phyloP scores from a whole-genome alignment of 2,113 vertebrate genomes.

The Pelodiscus sinensis region DNA sequence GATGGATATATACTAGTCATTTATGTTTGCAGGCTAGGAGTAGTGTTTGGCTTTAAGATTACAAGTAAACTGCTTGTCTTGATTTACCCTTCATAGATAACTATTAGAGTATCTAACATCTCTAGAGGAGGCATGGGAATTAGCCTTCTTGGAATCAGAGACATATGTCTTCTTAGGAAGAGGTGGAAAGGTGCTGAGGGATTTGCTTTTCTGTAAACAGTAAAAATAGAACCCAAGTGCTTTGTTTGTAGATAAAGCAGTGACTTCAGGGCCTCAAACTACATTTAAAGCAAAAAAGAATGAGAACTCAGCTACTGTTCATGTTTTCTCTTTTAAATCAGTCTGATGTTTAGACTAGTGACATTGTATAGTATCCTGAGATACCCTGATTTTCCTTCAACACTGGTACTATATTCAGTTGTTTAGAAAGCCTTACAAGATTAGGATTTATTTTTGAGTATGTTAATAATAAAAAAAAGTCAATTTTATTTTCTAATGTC shows the following conservation, averaged over 20 bases:
- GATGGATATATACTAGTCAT: neutral
- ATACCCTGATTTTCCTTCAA: neutral
- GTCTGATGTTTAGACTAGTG: neutral
- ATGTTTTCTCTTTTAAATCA: neutral
- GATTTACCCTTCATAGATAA: neutral
- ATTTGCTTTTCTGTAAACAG: neutral
- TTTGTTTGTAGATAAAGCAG: neutral
- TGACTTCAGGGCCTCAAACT: neutral
- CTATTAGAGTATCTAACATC: neutral
- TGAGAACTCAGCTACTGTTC: neutral
- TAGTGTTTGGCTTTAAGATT: neutral
- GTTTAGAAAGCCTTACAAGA: neutral
- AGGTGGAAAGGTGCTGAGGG: neutral
- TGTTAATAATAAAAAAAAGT: neutral
- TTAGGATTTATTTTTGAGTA: neutral
- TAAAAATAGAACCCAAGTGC: neutral
- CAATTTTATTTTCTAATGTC: neutral
- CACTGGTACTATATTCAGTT: neutral
- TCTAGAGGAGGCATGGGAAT: neutral
- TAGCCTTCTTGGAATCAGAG: neutral
- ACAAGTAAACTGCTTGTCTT: neutral
- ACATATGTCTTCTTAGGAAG: accelerated
- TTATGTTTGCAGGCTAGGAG: neutral
- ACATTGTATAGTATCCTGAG: neutral
- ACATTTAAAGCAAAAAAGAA: neutral